A percentile compares a stretch with the other conserved stretches of the same genome.
Conservation (phyloP, 2,113 vertebrate species). For the Sula dactylatra region DNA sequence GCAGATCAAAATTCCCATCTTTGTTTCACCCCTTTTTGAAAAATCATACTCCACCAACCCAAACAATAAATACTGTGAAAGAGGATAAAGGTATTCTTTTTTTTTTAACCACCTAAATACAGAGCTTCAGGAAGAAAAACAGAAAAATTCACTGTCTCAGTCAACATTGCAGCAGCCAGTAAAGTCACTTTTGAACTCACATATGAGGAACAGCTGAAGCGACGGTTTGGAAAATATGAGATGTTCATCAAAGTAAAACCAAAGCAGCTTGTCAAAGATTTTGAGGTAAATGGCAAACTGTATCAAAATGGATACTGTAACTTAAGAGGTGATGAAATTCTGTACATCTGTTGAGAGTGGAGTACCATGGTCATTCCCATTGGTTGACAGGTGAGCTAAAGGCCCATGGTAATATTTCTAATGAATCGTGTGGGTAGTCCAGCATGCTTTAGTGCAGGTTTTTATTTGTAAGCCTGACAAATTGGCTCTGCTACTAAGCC, state of each 20-base stretch:
- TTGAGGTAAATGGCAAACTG: slow-evolving; percentile 78
- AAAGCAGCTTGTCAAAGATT: slow-evolving; percentile 85
- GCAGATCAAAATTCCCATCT: neutral
- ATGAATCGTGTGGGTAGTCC: neutral
- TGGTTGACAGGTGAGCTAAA: neutral
- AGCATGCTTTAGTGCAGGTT: neutral
- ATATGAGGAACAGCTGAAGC: slow-evolving; percentile 90
- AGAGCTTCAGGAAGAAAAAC: slow-evolving; percentile 90
- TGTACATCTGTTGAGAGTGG: neutral
- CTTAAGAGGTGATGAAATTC: neutral
- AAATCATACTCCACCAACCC: neutral
- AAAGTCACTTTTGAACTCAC: slow-evolving; percentile 90
- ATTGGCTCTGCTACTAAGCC: neutral
- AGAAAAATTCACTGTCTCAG: slow-evolving; percentile 90
- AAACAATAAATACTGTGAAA: neutral
- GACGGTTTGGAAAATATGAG: slow-evolving; percentile 85
- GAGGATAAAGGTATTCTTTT: neutral
- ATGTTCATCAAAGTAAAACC: slow-evolving; percentile 88
- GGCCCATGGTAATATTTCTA: neutral
- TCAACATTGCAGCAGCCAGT: slow-evolving; percentile 82
- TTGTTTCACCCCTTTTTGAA: neutral
- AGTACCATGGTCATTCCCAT: neutral
- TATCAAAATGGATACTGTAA: neutral
- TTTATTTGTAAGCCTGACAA: neutral
- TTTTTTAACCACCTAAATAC: neutral